phyloP scores from a whole-genome alignment of 2,113 vertebrate species.

The Suncus etruscus region DNA sequence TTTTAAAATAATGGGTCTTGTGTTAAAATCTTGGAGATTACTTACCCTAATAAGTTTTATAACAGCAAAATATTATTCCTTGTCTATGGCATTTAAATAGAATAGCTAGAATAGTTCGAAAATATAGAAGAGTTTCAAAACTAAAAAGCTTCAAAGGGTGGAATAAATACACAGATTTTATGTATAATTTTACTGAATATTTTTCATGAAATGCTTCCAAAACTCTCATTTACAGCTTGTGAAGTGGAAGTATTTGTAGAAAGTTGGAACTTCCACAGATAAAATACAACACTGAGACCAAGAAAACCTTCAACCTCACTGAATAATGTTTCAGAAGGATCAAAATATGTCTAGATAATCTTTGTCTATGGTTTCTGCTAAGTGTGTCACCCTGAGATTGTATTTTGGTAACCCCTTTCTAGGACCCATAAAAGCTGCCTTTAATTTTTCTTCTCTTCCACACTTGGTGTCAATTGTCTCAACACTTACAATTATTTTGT shows the following conservation, averaged over 20 bases:
- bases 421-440: neutral
- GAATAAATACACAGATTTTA: neutral
- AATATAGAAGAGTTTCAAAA: neutral
- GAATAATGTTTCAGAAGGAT: neutral
- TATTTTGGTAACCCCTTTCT: neutral
- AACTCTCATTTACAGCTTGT: neutral
- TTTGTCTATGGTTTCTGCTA: neutral
- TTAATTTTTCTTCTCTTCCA: neutral
- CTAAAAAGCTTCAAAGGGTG: neutral
- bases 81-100: neutral
- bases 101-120: neutral
- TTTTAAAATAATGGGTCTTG: neutral
- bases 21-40: neutral
- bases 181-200: neutral
- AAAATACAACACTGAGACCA: too few species aligned
- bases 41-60: neutral
- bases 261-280: neutral
- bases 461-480: neutral
- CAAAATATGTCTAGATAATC: neutral
- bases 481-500: neutral
- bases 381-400: neutral
- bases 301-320: neutral
- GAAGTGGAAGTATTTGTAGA: neutral
- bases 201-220: neutral
- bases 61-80: neutral